These are phyloP conservation scores for Stegophylla sp. DNA, from an alignment of 2,888 invertebrate genomes.

Conservation along the genomic window DNA sequence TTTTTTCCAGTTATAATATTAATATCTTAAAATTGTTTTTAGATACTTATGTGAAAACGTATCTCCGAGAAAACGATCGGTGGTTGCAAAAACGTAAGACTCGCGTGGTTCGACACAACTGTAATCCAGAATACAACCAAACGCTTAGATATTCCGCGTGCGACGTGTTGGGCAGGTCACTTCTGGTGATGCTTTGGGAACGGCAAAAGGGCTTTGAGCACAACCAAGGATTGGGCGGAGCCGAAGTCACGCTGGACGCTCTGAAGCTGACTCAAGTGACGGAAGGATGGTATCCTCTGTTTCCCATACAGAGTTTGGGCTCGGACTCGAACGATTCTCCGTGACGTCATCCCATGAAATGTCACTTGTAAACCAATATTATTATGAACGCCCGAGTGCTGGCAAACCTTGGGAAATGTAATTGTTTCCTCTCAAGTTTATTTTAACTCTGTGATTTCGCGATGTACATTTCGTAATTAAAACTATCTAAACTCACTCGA, in stretches of 20 bases:
- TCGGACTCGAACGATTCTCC: conserved; percentile 72
- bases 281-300: conserved; percentile 90
- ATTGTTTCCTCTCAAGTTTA: not conserved
- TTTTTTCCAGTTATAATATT: too few species aligned
- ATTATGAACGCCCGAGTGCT: not conserved
- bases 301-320: conserved; percentile 83
- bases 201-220: conserved; percentile 87
- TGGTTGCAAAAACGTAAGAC: conserved; percentile 93
- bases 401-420: not conserved
- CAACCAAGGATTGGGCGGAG: conserved; percentile 81
- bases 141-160: conserved; percentile 79
- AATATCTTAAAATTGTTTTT: conserved; percentile 64
- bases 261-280: conserved; percentile 81
- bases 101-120: conserved; percentile 79
- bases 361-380: conserved; percentile 7
- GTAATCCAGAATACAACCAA: conserved; percentile 86
- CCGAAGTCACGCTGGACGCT: conserved; percentile 83
- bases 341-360: conserved; percentile 63
- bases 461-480: not conserved
- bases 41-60: conserved; percentile 94
- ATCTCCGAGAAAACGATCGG: conserved; percentile 81
- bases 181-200: conserved; percentile 93
- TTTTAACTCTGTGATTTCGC: conserved; percentile 2
- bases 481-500: not conserved
- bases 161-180: conserved; percentile 71